Conservation (phyloP, 2,888 invertebrate species). For the Hydriomena furcata region DNA sequence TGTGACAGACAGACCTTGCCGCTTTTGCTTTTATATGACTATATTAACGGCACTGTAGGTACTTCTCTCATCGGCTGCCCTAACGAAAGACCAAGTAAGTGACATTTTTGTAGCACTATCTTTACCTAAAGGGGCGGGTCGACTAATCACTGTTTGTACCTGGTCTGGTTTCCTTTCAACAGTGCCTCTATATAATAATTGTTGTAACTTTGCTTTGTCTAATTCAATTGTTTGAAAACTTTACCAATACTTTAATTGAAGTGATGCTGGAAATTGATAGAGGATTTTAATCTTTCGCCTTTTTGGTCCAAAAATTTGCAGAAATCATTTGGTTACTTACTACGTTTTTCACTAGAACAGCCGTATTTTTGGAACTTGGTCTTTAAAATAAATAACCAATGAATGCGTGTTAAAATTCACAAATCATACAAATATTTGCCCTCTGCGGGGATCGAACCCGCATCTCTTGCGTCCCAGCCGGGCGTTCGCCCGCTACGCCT, state of each 20-base stretch:
- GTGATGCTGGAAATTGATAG: neutral
- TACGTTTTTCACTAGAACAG: constrained; percentile 24
- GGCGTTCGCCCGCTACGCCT: neutral
- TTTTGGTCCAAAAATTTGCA: constrained; percentile 1
- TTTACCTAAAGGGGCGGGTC: neutral
- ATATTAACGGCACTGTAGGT: neutral
- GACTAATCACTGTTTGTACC: constrained; percentile 2
- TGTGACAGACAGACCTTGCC: too few relatives aligned
- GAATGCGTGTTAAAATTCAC: too few relatives aligned
- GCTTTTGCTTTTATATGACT: too few relatives aligned
- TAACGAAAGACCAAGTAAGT: constrained; percentile 23
- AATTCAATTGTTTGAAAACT: constrained; percentile 15
- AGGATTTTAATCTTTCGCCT: neutral
- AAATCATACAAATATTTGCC: neutral
- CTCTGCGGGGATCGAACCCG: too few relatives aligned
- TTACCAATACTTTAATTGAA: constrained; percentile 16
- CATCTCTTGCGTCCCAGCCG: too few relatives aligned
- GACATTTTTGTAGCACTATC: neutral
- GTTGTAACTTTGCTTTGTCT: constrained; percentile 6
- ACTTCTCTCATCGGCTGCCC: constrained; percentile 11
- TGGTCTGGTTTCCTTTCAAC: constrained; percentile 10
- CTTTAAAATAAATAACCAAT: too few relatives aligned
- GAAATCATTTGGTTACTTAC: constrained; percentile 12
- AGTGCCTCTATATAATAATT: constrained; percentile 1
- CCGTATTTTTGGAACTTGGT: constrained; percentile 3